phyloP scores from a whole-genome alignment of 2,888 invertebrate species.

The Dryobotodes eremita region DNA sequence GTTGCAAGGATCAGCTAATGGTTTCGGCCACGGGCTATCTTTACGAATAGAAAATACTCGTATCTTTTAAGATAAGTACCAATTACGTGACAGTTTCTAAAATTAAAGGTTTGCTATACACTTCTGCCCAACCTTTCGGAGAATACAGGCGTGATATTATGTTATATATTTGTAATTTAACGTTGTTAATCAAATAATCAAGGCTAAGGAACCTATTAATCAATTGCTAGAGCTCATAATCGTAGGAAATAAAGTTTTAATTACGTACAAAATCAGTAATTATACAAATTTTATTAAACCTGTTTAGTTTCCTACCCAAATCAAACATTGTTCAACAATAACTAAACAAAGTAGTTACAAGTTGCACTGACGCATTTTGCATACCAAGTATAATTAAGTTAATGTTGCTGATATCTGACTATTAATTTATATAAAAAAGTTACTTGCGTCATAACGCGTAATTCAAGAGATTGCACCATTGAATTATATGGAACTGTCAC shows the following conservation, averaged over 20 bases:
- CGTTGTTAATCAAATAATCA: no score
- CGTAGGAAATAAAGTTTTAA: no score
- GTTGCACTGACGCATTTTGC: constrained; percentile 39
- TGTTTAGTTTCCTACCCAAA: no score
- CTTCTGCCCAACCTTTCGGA: no score
- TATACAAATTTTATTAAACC: no score
- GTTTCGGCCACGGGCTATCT: neutral
- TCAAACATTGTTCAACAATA: constrained; percentile 12
- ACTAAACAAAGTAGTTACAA: neutral
- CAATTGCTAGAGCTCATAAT: no score
- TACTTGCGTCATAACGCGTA: constrained; percentile 53
- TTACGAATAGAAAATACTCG: neutral
- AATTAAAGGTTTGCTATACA: no score
- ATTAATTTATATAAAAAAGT: constrained; percentile 45
- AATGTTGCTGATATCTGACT: constrained; percentile 15
- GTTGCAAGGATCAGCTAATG: neutral
- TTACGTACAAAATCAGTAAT: no score
- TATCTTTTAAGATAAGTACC: neutral
- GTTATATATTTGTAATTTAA: no score
- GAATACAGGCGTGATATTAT: no score
- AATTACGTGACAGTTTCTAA: neutral
- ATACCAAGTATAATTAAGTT: constrained; percentile 27
- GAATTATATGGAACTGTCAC: constrained; percentile 4
- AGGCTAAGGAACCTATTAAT: no score
- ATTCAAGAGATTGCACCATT: constrained; percentile 7